Evolutionary conservation across 2,113 vertebrate genomes (phyloP).

Genomic region (Opisthocomus hoazin): DNA sequence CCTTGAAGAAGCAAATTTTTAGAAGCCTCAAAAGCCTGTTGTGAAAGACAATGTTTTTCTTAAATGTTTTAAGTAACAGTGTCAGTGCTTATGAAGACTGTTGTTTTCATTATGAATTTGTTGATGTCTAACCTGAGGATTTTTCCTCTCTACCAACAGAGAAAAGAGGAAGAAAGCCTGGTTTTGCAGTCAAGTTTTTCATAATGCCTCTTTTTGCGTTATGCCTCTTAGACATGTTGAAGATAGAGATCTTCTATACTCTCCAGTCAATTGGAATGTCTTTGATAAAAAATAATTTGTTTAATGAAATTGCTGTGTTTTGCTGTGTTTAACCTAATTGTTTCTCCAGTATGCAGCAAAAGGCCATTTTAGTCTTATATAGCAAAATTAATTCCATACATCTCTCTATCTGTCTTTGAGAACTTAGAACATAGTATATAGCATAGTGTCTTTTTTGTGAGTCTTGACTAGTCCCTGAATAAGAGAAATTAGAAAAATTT

Average conservation of each 20-base stretch:
- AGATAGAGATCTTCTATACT: not conserved
- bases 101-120: not conserved
- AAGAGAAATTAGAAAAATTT: not conserved
- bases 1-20: not conserved
- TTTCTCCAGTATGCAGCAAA: not conserved
- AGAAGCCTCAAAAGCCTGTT: not conserved
- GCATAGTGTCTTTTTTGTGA: too few relatives aligned
- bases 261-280: not conserved
- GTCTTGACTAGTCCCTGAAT: not conserved
- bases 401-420: not conserved
- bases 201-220: not conserved
- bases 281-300: too few relatives aligned
- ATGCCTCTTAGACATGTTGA: not conserved
- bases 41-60: not conserved
- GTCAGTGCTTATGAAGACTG: not conserved
- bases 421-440: not conserved
- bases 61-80: not conserved
- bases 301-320: not conserved
- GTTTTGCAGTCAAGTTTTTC: not conserved
- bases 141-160: not conserved
- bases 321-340: not conserved
- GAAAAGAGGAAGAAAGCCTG: not conserved
- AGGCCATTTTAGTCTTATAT: not conserved
- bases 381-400: not conserved
- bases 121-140: not conserved